Base-by-base conservation (phyloP, 2,797 vertebrate genomes). In the Serranus cabrilla region DNA sequence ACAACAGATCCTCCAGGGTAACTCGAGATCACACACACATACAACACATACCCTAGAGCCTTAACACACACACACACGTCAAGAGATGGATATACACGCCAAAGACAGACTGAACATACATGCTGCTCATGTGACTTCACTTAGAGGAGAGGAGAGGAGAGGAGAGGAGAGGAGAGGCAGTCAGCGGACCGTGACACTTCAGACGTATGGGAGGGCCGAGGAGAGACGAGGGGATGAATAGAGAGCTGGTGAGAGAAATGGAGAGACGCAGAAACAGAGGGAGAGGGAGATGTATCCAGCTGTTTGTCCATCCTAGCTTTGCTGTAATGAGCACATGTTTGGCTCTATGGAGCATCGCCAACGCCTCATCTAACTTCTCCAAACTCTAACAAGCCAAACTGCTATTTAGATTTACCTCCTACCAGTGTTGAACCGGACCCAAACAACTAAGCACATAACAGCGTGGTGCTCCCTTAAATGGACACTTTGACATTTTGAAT, bases 371-470 rank as follows among this genome's bases (percentile, higher is more conserved):
- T 91, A 91, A 91, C 92, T 91, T 92, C 91, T 91, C 87, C 88
- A 91, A 90, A 92, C 83, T 92, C 90, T 91, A 92, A 94, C 92
- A 92, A 92, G 90, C 89, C 87, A 88, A 92, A 91, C 88, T 86
- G 86, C 88, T 89, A 91, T 92, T 92, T 87, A 92, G 91, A 93
- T 93, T 92, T 89, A 90, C 91, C 92, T 84, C 91, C 91, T 54
- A 57, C 91, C 65, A n/a, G 75, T 16, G 23, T 6, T 42, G 87
- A 88, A 74, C 90, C 77, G 74, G 88, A 81, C 83, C 87, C 89
- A 89, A 84, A 89, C 90, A 87, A 88, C 89, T 86, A 77, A 91
- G 91, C 91, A 70, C 86, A 74, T 81, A 90, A 83, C 92, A 92
- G 90, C 87, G 47, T 85, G 91, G 73, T 2, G 87, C 78, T 89